phyloP scores from a whole-genome alignment of 2,888 invertebrate genomes.

The Pandemis heparana region DNA sequence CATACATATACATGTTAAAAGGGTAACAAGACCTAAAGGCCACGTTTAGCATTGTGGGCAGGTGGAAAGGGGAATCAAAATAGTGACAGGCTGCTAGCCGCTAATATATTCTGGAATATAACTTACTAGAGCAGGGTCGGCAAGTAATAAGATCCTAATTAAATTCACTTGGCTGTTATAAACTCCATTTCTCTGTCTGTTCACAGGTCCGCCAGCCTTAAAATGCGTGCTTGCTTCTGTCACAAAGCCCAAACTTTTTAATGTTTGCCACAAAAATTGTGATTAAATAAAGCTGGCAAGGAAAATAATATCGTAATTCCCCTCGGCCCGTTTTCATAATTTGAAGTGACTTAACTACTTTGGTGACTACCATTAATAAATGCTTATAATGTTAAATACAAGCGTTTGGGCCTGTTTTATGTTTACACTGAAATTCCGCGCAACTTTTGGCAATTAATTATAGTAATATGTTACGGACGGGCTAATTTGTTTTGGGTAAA shows the following conservation, averaged over 20 bases:
- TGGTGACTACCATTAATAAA: background rate
- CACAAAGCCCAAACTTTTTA: background rate
- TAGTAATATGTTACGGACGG: conserved; percentile 12
- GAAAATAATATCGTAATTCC: background rate
- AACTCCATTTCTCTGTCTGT: background rate
- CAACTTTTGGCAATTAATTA: conserved; percentile 31
- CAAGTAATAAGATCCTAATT: no score
- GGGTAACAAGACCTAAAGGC: no score
- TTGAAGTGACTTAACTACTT: background rate
- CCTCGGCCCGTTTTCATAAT: background rate
- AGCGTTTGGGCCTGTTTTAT: conserved; percentile 21
- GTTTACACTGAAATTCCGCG: conserved; percentile 27
- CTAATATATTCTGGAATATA: no score
- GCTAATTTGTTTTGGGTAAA: conserved; percentile 33
- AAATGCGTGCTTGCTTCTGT: background rate
- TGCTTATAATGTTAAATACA: conserved; percentile 21
- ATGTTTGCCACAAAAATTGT: background rate
- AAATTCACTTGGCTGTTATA: no score
- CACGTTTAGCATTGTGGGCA: no score
- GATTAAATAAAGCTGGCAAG: background rate
- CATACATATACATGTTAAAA: background rate
- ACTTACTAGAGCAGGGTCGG: no score
- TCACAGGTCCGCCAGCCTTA: background rate
- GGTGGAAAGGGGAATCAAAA: no score
- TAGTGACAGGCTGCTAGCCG: no score